These are phyloP conservation scores for Oopsacas minuta DNA, from an alignment of 37 sponge, comb jelly and placozoan species.

Conservation along the genomic window DNA sequence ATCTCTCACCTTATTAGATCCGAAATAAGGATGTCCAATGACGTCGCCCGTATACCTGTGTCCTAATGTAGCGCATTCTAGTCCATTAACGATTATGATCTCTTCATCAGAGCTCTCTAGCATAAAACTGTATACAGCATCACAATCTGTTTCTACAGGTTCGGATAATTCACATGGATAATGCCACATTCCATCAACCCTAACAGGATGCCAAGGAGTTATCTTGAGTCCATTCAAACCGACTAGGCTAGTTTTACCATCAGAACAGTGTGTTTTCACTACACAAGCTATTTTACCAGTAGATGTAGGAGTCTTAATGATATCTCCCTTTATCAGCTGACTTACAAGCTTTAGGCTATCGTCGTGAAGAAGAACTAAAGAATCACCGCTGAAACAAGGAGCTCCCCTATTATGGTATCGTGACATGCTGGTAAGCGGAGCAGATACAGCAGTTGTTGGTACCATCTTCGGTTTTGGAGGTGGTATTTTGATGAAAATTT, in stretches of 20 bases:
- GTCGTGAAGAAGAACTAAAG: background rate
- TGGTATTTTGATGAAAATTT: slow-evolving; percentile 1
- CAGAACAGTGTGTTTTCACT: background rate
- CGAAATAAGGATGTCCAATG: slow-evolving; percentile 21
- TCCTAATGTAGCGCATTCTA: slow-evolving; percentile 1
- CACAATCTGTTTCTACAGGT: background rate
- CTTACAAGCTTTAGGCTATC: background rate
- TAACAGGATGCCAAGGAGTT: slow-evolving; percentile 22
- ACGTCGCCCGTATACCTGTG: slow-evolving; percentile 20
- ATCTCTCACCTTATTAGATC: background rate
- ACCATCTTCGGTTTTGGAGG: slow-evolving; percentile 9
- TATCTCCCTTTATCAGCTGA: background rate
- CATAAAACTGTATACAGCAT: slow-evolving; percentile 15
- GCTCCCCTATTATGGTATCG: background rate
- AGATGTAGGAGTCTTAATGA: background rate
- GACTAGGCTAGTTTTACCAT: background rate
- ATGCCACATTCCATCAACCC: background rate
- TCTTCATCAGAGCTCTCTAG: background rate
- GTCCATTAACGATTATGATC: background rate
- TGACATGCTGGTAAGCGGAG: slow-evolving; percentile 18
- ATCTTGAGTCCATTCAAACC: background rate
- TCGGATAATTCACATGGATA: background rate
- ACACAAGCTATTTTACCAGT: background rate
- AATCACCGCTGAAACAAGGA: slow-evolving; percentile 17
- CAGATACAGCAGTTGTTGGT: background rate